Evolutionary conservation across 2,113 vertebrate species (phyloP), one percentile per base, ranked within the genome.

Genomic region (Nothobranchius furzeri): DNA sequence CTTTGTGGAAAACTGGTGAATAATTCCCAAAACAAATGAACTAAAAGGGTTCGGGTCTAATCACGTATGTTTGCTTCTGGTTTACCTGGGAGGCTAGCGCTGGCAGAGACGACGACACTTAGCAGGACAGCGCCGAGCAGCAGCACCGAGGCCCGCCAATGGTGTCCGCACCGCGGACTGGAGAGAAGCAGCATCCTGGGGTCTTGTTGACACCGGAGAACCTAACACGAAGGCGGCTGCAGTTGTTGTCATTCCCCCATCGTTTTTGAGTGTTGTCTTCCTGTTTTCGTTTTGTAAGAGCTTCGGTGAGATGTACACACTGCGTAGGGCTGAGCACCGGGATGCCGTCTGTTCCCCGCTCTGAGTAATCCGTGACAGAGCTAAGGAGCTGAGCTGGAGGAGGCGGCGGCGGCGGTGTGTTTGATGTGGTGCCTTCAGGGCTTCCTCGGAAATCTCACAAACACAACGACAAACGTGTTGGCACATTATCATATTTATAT

Each of bases 191-290:
- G 83, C 90, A 89, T 89, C 84, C 70, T 88, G 11, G 60, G 69
- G 53, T 79, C 61, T 80, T 82, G 46, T 58, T 54, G 74, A 55
- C 79, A 20, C 20, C 20, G 69, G 74, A 60, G 43, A 69, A 68
- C 81, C 78, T 77, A 6, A 64, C 58, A 54, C 68, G 61, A 63
- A 4, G 55, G 47, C 36, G 54, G 17, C 30, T 30, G 30, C 45
- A 25, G 63, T 42, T 15, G 61, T 24, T 79, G 89, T 88, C 88
- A 90, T 82, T 89, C 78, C 87, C 68, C 73, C 89, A 90, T 90
- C 49, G 40, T 70, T 46, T 37, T 12, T 40, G 9, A 6, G 6
- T 35, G 0, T n/a, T 9, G 45, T 12, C 40, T 15, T 48, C 30
- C 2, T 17, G 12, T 54, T 70, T 60, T 36, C 4, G 1, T 14